phyloP scores from a whole-genome alignment of 2,888 invertebrate genomes.

The Protophormia terraenovae region DNA sequence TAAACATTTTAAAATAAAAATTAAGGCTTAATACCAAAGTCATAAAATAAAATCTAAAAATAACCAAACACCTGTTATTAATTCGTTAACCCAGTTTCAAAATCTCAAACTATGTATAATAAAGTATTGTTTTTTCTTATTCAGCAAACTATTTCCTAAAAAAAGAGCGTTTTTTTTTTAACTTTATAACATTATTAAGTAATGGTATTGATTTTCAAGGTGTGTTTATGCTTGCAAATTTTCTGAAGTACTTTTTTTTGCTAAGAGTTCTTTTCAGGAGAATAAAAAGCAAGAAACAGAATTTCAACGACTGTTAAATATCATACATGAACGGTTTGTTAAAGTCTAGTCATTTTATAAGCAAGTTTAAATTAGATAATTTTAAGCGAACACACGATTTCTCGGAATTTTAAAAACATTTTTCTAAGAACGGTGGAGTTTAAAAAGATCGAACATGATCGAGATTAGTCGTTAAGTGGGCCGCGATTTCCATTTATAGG shows the following conservation, averaged over 20 bases:
- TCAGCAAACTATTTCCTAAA: background rate
- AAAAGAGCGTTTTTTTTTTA: background rate
- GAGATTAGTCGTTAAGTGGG: too few species aligned
- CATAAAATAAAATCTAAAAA: background rate
- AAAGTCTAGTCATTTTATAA: too few species aligned
- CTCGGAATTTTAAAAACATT: too few species aligned
- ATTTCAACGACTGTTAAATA: too few species aligned
- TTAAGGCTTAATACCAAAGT: background rate
- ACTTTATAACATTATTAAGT: background rate
- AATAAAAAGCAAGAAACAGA: background rate
- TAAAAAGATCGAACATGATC: too few species aligned
- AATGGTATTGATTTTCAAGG: conserved; percentile 34
- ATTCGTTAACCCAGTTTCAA: conserved; percentile 25
- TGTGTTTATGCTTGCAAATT: conserved; percentile 31
- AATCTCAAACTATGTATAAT: background rate
- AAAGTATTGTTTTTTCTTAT: background rate
- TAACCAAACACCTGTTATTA: conserved; percentile 4
- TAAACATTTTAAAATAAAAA: background rate
- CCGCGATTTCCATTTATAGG: too few species aligned
- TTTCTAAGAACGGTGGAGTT: too few species aligned
- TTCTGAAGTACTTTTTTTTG: background rate
- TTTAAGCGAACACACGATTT: too few species aligned
- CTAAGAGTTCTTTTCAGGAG: background rate
- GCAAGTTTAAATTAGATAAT: too few species aligned
- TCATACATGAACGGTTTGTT: too few species aligned